A percentile compares a stretch with the other conserved stretches of the same genome.
phyloP scores from a whole-genome alignment of 2,888 invertebrate species.

The Hyppa rectilinea region DNA sequence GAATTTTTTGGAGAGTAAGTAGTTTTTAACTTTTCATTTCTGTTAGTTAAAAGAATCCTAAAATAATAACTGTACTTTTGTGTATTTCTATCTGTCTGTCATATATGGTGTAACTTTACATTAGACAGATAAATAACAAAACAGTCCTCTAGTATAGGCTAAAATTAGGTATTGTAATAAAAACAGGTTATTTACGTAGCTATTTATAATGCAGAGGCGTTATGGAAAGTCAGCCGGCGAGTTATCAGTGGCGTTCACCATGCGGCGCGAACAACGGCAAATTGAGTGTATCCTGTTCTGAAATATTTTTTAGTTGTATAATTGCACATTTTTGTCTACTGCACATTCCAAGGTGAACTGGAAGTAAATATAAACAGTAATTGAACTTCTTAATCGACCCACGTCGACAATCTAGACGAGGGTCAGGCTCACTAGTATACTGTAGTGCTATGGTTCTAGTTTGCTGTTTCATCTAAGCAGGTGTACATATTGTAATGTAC shows the following conservation, averaged over 20 bases:
- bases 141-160: not conserved
- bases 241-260: conserved; percentile 14
- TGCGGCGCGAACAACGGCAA: conserved; percentile 12
- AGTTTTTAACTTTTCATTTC: not conserved
- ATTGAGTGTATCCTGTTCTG: conserved; percentile 28
- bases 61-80: conserved; percentile 29
- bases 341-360: conserved; percentile 19
- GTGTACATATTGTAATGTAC: not conserved
- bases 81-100: not conserved
- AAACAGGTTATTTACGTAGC: conserved; percentile 51
- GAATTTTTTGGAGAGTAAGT: conserved; percentile 71
- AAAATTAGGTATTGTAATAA: conserved; percentile 6
- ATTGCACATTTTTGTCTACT: not conserved
- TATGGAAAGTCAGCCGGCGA: conserved; percentile 34
- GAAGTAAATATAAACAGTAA: conserved; percentile 12
- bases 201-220: conserved; percentile 39
- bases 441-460: not conserved
- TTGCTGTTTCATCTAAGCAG: not conserved
- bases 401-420: conserved; percentile 33
- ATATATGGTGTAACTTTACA: not conserved
- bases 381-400: conserved; percentile 4
- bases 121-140: not conserved
- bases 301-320: not conserved
- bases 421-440: conserved; percentile 19
- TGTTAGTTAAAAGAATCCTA: not conserved